These are phyloP conservation scores for Enteromius treurensis DNA, from an alignment of 2,797 vertebrate genomes.

Conservation along the genomic window DNA sequence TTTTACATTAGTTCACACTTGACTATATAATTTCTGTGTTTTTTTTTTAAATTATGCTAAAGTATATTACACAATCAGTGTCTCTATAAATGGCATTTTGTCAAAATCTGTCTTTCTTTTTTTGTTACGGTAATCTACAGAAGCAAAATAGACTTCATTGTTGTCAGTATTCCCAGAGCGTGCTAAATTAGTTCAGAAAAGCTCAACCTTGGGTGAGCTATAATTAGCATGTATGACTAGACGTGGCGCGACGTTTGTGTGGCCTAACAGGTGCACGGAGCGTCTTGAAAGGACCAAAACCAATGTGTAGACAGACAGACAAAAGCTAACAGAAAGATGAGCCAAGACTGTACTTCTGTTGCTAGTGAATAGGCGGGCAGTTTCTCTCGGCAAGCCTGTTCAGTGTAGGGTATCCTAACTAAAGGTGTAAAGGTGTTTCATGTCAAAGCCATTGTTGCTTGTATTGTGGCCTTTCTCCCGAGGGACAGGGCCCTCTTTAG, in stretches of 20 bases:
- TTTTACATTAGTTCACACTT: neutral
- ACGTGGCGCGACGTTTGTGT: neutral
- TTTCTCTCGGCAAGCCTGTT: constrained; percentile 42
- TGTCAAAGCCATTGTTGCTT: constrained; percentile 68
- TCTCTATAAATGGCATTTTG: neutral
- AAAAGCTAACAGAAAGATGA: constrained; percentile 54
- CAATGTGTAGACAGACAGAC: constrained; percentile 33
- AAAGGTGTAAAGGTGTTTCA: constrained; percentile 67
- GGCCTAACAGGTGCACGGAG: constrained; percentile 34
- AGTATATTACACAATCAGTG: neutral
- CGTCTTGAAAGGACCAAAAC: constrained; percentile 29
- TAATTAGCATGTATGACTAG: constrained; percentile 17
- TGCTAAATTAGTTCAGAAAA: constrained; percentile 16
- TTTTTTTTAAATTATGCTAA: neutral
- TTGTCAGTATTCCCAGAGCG: neutral
- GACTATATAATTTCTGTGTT: neutral
- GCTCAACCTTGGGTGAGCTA: neutral
- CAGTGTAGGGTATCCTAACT: constrained; percentile 55
- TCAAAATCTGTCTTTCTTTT: neutral
- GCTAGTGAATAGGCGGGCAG: constrained; percentile 50
- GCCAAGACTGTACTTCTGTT: constrained; percentile 40
- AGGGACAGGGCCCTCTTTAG: constrained; percentile 47
- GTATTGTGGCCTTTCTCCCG: constrained; percentile 60
- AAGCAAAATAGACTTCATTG: neutral
- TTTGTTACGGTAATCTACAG: neutral